A percentile compares a stretch with the other conserved stretches of the same genome.
These are phyloP conservation scores for Aplysia californica DNA, from an alignment of 1,140 invertebrate species.

Conservation along the genomic window DNA sequence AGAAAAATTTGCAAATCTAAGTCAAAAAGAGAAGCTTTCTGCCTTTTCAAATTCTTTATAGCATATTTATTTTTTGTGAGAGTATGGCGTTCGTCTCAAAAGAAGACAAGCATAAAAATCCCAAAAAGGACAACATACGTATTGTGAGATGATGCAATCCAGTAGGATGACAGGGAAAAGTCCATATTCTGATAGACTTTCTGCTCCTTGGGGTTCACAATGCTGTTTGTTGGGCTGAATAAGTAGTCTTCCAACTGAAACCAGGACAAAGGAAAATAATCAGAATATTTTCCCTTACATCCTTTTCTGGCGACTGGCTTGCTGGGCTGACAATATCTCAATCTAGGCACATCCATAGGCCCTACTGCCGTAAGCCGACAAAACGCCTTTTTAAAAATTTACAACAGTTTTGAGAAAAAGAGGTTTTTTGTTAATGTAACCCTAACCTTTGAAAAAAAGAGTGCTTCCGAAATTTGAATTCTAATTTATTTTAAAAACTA, in stretches of 20 bases:
- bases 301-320: background rate
- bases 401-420: background rate
- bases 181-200: slow-evolving; percentile 91
- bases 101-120: background rate
- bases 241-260: slow-evolving; percentile 92
- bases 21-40: background rate
- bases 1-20: background rate
- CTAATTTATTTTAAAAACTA: no score
- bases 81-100: background rate
- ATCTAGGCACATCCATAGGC: background rate
- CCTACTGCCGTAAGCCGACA: no score
- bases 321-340: background rate
- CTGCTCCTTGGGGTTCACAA: slow-evolving; percentile 83
- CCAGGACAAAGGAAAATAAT: slow-evolving; percentile 47
- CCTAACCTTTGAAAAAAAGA: no score
- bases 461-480: no score
- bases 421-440: background rate
- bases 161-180: slow-evolving; percentile 89
- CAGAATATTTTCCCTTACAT: background rate
- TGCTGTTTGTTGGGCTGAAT: slow-evolving; percentile 91
- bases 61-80: background rate
- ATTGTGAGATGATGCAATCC: slow-evolving; percentile 97
- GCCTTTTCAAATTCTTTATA: background rate
- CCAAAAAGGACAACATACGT: slow-evolving; percentile 74
- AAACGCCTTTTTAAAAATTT: no score